Evolutionary conservation across 2,797 vertebrate species (phyloP), one percentile per base, ranked within the genome.

Genomic region (Acanthurus tractus): DNA sequence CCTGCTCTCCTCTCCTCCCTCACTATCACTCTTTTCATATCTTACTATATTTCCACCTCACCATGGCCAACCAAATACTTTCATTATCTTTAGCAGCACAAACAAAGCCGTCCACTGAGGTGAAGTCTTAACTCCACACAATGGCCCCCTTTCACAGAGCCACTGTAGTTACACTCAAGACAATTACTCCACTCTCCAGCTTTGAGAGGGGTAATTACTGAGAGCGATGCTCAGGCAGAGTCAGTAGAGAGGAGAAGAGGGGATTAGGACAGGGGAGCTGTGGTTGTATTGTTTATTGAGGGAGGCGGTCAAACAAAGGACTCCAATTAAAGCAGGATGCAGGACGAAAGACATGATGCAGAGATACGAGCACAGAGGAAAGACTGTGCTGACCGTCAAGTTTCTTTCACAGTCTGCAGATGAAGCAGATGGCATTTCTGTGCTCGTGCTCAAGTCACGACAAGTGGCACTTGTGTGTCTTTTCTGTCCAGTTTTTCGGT

Each of bases 161-260:
- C 94, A 92, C 93, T 94, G 93, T 93, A 93, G 91, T 93, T 93
- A 93, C 91, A 91, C 88, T 89, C 70, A 88, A 85, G 91, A 93
- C 95, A 96, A 96, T 95, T 93, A 94, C 94, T 91, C 90, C 91
- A 82, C 92, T 95, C 93, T 93, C 85, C 79, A 86, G 89, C 91
- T 34, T 91, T 80, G 78, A 90, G 84, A 93, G 84, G 83, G 90
- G 88, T 93, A 95, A 95, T 96, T 95, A 95, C 91, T 86, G 81
- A 78, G 88, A 92, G 90, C 85, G 88, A 93, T 90, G 92, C 89
- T 87, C 88, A 88, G 76, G 85, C 85, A 85, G 80, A 90, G 83
- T 84, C 84, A 68, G 79, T 67, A 65, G 76, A 91, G 78, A 89
- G 70, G 76, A 80, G 88, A 80, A 58, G 82, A 88, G 74, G 72